phyloP scores from a whole-genome alignment of 2,888 invertebrate species.

The Ormyrus labotus region DNA sequence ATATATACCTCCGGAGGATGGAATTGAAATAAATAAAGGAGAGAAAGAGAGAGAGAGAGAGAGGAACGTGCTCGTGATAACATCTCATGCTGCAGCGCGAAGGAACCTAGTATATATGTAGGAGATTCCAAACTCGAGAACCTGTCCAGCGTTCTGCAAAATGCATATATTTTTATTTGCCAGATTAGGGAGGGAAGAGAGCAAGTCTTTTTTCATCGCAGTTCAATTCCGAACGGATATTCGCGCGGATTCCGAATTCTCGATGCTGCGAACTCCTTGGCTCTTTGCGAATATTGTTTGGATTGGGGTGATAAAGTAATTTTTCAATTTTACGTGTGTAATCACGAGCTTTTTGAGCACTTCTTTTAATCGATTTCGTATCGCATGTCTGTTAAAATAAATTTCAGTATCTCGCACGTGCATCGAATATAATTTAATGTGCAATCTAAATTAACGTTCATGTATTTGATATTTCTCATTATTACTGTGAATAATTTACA shows the following conservation, averaged over 20 bases:
- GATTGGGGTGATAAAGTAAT: too few species aligned
- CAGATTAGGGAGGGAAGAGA: conserved; percentile 17
- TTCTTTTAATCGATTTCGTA: too few species aligned
- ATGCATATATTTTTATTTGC: conserved; percentile 50
- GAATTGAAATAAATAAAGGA: conserved; percentile 52
- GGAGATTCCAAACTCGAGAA: conserved; percentile 55
- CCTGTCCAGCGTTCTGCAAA: conserved; percentile 51
- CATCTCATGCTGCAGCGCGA: conserved; percentile 42
- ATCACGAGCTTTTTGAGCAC: too few species aligned
- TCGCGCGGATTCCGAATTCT: conserved; percentile 2
- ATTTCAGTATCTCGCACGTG: too few species aligned
- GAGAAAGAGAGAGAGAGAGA: conserved; percentile 15
- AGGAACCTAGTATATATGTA: conserved; percentile 38
- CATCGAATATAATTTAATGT: too few species aligned
- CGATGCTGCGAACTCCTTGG: not conserved
- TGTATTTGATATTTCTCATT: too few species aligned
- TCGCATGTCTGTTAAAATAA: too few species aligned
- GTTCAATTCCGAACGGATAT: not conserved
- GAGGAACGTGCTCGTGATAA: conserved; percentile 42
- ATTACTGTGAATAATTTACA: too few species aligned
- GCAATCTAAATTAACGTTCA: too few species aligned
- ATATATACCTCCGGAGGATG: not conserved
- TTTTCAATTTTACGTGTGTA: too few species aligned
- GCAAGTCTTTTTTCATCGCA: not conserved
- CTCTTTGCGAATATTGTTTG: too few species aligned